These are phyloP conservation scores for Metridium senile DNA, from an alignment of 92 coral and sea anemone genomes.

Conservation along the genomic window DNA sequence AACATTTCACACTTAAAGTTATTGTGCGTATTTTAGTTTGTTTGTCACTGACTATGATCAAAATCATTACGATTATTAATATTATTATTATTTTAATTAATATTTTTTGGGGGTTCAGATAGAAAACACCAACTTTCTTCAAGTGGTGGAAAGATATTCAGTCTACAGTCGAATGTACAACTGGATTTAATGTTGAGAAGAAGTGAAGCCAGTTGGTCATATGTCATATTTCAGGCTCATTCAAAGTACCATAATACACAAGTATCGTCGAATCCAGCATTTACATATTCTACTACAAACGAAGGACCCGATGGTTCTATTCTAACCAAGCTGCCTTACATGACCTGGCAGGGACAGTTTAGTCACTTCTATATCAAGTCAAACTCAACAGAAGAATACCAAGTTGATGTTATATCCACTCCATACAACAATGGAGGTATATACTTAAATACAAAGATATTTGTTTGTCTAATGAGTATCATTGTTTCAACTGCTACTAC, in stretches of 20 bases:
- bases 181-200: slow-evolving; percentile 23
- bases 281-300: slow-evolving; percentile 45
- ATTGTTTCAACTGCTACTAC: too few species aligned
- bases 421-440: slow-evolving; percentile 79
- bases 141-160: slow-evolving; percentile 47
- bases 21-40: too few species aligned
- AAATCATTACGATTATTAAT: background rate
- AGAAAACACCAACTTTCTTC: slow-evolving; percentile 32
- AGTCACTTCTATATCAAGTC: slow-evolving; percentile 50
- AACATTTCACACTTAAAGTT: too few species aligned
- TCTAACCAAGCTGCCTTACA: slow-evolving; percentile 45
- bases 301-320: slow-evolving; percentile 68
- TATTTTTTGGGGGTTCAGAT: too few species aligned
- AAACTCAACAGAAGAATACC: slow-evolving; percentile 30
- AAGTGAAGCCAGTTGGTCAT: slow-evolving; percentile 54
- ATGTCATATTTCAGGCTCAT: slow-evolving; percentile 87
- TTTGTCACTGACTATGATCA: too few species aligned
- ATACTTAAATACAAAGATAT: too few species aligned
- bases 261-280: slow-evolving; percentile 43
- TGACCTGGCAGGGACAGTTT: background rate
- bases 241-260: slow-evolving; percentile 53
- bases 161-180: slow-evolving; percentile 46
- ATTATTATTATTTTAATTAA: background rate
- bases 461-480: too few species aligned
- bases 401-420: slow-evolving; percentile 61